Evolutionary conservation across 2,888 invertebrate genomes (phyloP), one percentile per base, ranked within the genome.

Genomic region (Drosophila lutescens): DNA sequence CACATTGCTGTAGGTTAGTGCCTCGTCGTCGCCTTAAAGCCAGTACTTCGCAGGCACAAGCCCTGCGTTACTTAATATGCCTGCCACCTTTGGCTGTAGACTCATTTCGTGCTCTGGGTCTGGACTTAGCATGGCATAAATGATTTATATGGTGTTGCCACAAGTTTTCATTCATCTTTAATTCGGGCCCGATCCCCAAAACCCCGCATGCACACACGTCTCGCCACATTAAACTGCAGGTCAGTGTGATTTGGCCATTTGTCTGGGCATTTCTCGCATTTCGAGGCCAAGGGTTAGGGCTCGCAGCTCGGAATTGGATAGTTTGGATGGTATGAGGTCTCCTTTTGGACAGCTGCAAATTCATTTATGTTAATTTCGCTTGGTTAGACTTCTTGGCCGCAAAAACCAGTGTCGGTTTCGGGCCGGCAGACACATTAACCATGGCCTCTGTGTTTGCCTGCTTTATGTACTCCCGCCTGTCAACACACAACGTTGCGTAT

Each of bases 361-460:
- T 86, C 86, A 86, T 86, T 86, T 86, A 86, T 86, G 86, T 85
- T 86, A 85, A 86, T 85, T 88, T 88, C 63, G 58, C 58, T 72
- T 61, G 82, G 85, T 79, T 76, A 75, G 82, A 82, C 77, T 69
- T 80, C 72, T 76, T 71, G 75, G 71, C 79, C 84, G 57, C 86
- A 88, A 76, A 83, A 75, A 78, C 78, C 76, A 73, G 62, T 43
- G 47, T 70, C 53, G 70, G 41, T 17, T 54, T 40, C 3, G 44
- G 41, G 38, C 8, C n/a, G 32, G 65, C 56, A 74, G 74, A 74
- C 87, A 85, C 82, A 87, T 81, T 80, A 86, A 73, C 76, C 57
- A 74, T 67, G 51, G 53, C 63, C 56, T 60, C 47, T 65, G 41
- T 65, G 44, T 71, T 55, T 61, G 54, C 53, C 51, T 56, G 76